These are phyloP conservation scores for Spisula subtruncata DNA, from an alignment of 2,888 invertebrate genomes.

Conservation along the genomic window DNA sequence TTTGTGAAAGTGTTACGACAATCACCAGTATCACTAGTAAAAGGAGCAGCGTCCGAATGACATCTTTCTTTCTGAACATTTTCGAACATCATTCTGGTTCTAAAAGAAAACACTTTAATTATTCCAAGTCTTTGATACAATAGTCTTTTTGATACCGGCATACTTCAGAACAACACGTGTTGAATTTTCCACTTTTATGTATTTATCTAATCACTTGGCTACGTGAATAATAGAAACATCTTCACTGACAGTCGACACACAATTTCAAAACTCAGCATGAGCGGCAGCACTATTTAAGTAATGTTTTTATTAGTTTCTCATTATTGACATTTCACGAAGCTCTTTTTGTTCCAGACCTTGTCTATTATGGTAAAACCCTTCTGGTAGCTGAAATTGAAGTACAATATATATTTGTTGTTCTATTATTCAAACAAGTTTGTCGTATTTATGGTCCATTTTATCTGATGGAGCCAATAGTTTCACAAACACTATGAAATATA, in stretches of 20 bases:
- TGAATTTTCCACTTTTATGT: conserved; percentile 14
- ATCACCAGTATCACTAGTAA: conserved; percentile 58
- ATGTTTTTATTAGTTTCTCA: conserved; percentile 23
- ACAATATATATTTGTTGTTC: background rate
- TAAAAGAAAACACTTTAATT: background rate
- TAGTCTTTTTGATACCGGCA: background rate
- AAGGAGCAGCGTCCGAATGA: conserved; percentile 57
- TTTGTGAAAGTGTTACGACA: conserved; percentile 69
- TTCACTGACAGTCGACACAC: background rate
- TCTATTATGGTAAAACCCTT: background rate
- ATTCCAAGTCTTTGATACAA: background rate
- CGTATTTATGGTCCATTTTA: background rate
- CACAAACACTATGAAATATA: too few relatives aligned
- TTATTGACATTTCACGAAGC: background rate
- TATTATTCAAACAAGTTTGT: background rate
- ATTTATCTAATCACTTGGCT: background rate
- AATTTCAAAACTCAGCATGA: conserved; percentile 24
- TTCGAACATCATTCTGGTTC: conserved; percentile 42
- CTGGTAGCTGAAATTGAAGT: background rate
- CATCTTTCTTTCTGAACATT: conserved; percentile 69
- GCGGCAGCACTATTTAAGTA: background rate
- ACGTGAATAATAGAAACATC: background rate
- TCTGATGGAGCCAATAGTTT: background rate
- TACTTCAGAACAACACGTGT: conserved; percentile 1
- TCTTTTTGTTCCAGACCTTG: background rate